A percentile compares a stretch with the other conserved stretches of the same genome.
phyloP scores from a whole-genome alignment of 2,797 vertebrate genomes.

The Eulemur mongoz region DNA sequence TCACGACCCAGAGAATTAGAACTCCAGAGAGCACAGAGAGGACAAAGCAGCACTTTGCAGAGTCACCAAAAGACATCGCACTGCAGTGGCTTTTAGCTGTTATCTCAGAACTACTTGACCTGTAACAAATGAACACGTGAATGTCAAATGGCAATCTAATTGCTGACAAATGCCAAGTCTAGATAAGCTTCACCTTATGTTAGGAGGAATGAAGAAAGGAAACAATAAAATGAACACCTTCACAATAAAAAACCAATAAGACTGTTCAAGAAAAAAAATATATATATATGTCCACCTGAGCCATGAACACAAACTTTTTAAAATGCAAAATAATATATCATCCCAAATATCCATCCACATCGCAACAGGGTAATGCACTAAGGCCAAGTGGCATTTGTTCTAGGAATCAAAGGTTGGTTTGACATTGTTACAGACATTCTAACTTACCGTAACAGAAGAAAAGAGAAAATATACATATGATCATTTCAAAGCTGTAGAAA shows the following conservation, averaged over 20 bases:
- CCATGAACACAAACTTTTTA: background rate
- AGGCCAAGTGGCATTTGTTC: background rate
- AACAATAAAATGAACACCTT: background rate
- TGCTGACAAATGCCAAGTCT: background rate
- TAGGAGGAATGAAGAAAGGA: background rate
- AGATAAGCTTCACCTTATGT: background rate
- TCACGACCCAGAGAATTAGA: background rate
- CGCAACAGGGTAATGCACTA: background rate
- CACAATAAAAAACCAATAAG: background rate
- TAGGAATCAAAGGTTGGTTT: background rate
- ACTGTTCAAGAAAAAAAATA: background rate
- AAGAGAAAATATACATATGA: background rate
- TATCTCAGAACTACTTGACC: no score
- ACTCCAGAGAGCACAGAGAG: no score
- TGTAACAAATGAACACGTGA: background rate
- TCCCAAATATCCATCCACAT: background rate
- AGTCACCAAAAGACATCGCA: rapidly evolving
- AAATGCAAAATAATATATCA: background rate
- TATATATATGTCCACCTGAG: background rate
- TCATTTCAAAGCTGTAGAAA: background rate
- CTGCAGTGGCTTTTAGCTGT: background rate
- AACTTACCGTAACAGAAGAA: background rate
- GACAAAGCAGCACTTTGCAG: background rate
- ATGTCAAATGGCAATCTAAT: background rate
- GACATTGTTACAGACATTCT: background rate